phyloP scores from a whole-genome alignment of 2,113 vertebrate genomes.

The Nesospiza acunhae region DNA sequence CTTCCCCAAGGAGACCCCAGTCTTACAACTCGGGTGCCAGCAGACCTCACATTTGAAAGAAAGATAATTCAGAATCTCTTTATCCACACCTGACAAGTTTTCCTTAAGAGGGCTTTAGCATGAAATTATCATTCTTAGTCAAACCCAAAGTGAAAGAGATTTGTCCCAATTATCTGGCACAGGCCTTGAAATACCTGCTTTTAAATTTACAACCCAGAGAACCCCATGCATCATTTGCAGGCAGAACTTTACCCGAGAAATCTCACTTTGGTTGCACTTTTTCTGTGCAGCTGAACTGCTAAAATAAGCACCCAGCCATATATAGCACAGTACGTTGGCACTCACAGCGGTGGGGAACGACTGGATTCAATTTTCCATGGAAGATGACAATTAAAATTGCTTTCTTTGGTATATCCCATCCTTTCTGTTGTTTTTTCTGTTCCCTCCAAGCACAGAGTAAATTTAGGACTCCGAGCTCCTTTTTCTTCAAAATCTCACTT shows the following conservation, averaged over 20 bases:
- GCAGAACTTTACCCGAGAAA: slow-evolving; percentile 36
- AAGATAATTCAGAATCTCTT: slow-evolving; percentile 60
- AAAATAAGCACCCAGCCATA: slow-evolving; percentile 65
- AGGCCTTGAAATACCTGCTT: slow-evolving; percentile 8
- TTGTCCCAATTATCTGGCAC: slow-evolving; percentile 36
- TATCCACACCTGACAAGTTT: slow-evolving; percentile 44
- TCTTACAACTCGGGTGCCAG: slow-evolving; percentile 25
- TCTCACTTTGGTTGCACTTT: slow-evolving; percentile 21
- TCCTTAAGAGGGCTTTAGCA: slow-evolving; percentile 27
- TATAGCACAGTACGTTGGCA: slow-evolving; percentile 43
- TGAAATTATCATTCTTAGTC: slow-evolving; percentile 49
- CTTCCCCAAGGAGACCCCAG: slow-evolving; percentile 57
- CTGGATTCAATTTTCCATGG: slow-evolving; percentile 77
- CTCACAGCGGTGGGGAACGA: slow-evolving; percentile 10
- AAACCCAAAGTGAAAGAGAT: slow-evolving; percentile 39
- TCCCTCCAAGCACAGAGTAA: not conserved
- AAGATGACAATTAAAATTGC: slow-evolving; percentile 76
- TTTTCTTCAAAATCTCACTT: slow-evolving; percentile 76
- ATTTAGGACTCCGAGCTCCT: slow-evolving; percentile 63
- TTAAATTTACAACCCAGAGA: slow-evolving; percentile 38
- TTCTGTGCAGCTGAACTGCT: slow-evolving; percentile 54
- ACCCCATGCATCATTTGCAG: slow-evolving; percentile 8
- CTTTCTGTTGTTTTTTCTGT: slow-evolving; percentile 67
- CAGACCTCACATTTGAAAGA: slow-evolving; percentile 34
- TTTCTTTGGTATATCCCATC: slow-evolving; percentile 75